Evolutionary conservation across 2,113 vertebrate genomes (phyloP), one percentile per base, ranked within the genome.

Genomic region (Xenus cinereus): DNA sequence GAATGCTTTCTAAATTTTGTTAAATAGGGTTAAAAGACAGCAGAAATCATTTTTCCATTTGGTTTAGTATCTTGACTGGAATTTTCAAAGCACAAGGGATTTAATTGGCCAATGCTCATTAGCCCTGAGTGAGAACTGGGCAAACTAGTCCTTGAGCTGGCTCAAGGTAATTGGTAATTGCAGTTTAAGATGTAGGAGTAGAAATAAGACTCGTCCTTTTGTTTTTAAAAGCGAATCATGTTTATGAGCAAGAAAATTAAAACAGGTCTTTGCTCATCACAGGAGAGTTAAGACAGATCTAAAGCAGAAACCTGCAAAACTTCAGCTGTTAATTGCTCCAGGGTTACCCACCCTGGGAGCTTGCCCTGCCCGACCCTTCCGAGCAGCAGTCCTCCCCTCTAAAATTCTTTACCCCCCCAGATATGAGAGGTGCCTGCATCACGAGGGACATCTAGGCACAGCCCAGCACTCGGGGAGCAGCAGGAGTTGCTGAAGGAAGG

Each of bases 21-120:
- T 32, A 26, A 37, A 22, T 33, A 68, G 7, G 12, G 33, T 63
- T 76, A 80, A 92, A 75, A 88, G 50, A 57, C 28, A 72, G 60
- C 69, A 92, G 43, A 64, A 75, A 59, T 3, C 5, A 4, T 24
- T 90, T 90, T 69, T 24, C 14, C 51, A 68, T 19, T 13, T 46
- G 39, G 57, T 86, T 45, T 71, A 80, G 28, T n/a, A 26, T 39
- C 56, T 43, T 60, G 35, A 68, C 54, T 12, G 20, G 28, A 35
- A 89, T 56, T 82, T 94, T 91, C 80, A 89, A 92, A 89, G 66
- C 45, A 64, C 68, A 92, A 64, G 26, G 4, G 60, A 82, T 69
- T 92, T 84, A 87, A 75, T 30, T 68, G n/a, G 66, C 39, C 66
- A 64, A 3, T 35, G 18, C 10, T 73, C 28, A 9, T 72, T 68